These are phyloP conservation scores for Charadrius vociferus DNA, from an alignment of 2,113 vertebrate genomes.

Conservation along the genomic window DNA sequence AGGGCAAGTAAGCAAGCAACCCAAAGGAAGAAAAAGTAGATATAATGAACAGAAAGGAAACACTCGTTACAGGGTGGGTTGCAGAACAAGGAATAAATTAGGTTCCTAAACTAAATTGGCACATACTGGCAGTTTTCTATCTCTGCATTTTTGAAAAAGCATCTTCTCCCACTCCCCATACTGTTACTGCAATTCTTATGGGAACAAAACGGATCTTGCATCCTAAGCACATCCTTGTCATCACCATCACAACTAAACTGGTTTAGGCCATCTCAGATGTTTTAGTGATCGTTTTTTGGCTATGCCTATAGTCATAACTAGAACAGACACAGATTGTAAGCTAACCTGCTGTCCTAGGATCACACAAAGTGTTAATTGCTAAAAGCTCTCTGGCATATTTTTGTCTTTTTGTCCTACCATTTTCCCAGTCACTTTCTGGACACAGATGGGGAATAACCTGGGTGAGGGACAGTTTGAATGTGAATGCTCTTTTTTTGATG, in stretches of 20 bases:
- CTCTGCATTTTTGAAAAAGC: background rate
- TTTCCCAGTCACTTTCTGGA: background rate
- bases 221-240: background rate
- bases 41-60: constrained; percentile 5
- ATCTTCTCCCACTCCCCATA: background rate
- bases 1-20: background rate
- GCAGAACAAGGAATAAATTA: background rate
- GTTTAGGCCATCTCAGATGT: background rate
- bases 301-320: background rate
- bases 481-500: background rate
- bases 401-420: background rate
- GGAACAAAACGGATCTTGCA: background rate
- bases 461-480: background rate
- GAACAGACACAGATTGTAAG: background rate
- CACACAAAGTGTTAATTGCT: background rate
- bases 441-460: background rate
- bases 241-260: background rate
- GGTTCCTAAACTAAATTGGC: background rate
- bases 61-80: background rate
- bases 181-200: background rate
- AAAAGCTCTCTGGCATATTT: background rate
- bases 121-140: background rate
- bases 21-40: background rate
- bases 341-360: background rate
- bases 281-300: background rate